Conservation (phyloP, 2,888 invertebrate genomes). For the Branchellion lobata region DNA sequence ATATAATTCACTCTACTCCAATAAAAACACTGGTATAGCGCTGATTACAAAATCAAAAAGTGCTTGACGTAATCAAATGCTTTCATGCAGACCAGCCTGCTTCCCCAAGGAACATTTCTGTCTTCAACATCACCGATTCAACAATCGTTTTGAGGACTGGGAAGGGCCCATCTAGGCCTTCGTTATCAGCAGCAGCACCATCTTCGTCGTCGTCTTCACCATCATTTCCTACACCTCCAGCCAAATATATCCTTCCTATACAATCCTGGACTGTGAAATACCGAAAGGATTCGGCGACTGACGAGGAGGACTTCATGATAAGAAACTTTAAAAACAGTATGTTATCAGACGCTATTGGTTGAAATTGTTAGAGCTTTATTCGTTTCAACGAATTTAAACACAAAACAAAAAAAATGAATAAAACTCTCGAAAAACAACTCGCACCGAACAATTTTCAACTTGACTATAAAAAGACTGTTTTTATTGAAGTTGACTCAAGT, state of each 20-base stretch:
- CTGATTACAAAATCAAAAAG: too few species aligned
- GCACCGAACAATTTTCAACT: too few species aligned
- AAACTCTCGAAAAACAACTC: too few species aligned
- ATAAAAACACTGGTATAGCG: too few species aligned
- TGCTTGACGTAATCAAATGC: too few species aligned
- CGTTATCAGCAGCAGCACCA: background rate
- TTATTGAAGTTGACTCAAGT: too few species aligned
- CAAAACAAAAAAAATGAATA: too few species aligned
- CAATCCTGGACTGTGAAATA: constrained; percentile 39
- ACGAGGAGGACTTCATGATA: background rate
- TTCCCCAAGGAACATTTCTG: constrained; percentile 31
- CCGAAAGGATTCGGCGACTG: background rate
- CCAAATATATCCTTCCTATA: background rate
- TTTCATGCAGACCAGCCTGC: constrained; percentile 34
- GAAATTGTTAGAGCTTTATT: too few species aligned
- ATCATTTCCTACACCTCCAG: background rate
- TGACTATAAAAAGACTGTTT: too few species aligned
- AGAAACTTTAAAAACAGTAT: background rate
- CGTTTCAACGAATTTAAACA: too few species aligned
- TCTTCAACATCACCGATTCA: constrained; percentile 25
- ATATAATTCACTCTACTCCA: too few species aligned
- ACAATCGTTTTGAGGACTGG: constrained; percentile 25
- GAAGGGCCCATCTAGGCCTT: background rate
- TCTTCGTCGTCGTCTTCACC: background rate
- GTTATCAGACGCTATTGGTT: too few species aligned